Conservation (phyloP, 2,888 invertebrate species). For the Digitonthophagus gazella region DNA sequence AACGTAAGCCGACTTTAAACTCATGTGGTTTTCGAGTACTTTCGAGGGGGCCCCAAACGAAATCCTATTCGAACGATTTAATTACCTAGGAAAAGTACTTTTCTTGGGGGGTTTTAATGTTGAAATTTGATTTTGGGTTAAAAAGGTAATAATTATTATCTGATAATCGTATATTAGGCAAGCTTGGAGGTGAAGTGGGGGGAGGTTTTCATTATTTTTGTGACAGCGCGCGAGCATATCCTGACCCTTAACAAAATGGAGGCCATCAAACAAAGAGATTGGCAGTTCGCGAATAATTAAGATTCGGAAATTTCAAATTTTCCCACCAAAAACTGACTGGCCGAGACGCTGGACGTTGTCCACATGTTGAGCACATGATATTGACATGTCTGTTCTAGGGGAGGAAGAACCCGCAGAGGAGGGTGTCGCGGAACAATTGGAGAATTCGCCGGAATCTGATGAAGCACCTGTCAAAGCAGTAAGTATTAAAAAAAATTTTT, state of each 20-base stretch:
- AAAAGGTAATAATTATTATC: conserved; percentile 39
- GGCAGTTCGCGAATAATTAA: conserved; percentile 58
- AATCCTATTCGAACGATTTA: neutral
- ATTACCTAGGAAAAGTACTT: conserved; percentile 1
- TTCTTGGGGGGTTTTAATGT: too few relatives aligned
- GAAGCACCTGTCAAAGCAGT: conserved; percentile 64
- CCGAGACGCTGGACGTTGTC: conserved; percentile 44
- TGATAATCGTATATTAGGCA: conserved; percentile 45
- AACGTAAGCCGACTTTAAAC: conserved; percentile 45
- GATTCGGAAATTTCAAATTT: conserved; percentile 45
- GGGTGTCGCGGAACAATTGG: conserved; percentile 61
- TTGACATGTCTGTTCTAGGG: conserved; percentile 44
- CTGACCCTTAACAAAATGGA: conserved; percentile 78
- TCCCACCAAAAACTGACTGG: conserved; percentile 41
- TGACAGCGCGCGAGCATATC: conserved; percentile 63
- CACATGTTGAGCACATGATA: conserved; percentile 43
- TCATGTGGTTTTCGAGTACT: conserved; percentile 35
- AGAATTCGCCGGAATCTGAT: conserved; percentile 75
- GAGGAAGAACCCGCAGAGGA: conserved; percentile 73
- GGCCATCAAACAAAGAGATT: conserved; percentile 75
- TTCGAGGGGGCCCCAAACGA: conserved; percentile 8
- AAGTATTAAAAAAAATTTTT: too few relatives aligned
- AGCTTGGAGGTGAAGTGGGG: conserved; percentile 39
- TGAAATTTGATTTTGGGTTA: conserved; percentile 3
- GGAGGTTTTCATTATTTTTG: conserved; percentile 55